Evolutionary conservation across 2,113 vertebrate genomes (phyloP).

Genomic region (Microcebus tavaratra): DNA sequence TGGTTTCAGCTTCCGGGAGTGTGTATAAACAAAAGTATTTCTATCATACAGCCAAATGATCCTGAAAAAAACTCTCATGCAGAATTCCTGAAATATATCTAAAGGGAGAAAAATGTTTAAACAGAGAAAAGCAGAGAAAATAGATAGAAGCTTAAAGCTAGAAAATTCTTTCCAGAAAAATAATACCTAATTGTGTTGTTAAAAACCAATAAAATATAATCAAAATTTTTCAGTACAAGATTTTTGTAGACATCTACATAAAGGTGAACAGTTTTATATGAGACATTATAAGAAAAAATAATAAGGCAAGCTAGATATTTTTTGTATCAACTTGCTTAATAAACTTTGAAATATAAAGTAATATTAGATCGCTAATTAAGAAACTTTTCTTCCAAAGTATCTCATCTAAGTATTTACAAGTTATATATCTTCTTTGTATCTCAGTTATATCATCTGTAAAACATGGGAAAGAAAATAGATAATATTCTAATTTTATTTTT

Average conservation of each 20-base stretch:
- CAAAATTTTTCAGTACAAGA: not conserved
- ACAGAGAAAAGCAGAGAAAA: not conserved
- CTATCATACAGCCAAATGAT: not conserved
- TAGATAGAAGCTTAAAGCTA: not conserved
- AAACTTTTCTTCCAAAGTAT: not conserved
- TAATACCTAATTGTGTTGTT: not conserved
- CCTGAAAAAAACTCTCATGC: not conserved
- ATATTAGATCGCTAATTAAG: not conserved
- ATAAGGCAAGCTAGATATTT: not conserved
- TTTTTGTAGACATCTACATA: constrained; percentile 7
- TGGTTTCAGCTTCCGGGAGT: not conserved
- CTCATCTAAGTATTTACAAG: not conserved
- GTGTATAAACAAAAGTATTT: not conserved
- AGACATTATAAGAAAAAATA: not conserved
- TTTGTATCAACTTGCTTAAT: not conserved
- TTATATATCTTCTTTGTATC: not conserved
- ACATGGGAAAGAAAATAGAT: not conserved
- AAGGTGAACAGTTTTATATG: not conserved
- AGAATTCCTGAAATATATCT: not conserved
- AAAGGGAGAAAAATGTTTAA: not conserved
- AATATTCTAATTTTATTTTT: not conserved
- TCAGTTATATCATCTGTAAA: not conserved
- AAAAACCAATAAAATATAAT: not conserved
- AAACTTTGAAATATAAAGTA: constrained; percentile 3
- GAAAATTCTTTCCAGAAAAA: not conserved